Evolutionary conservation across 2,888 invertebrate genomes (phyloP).

Genomic region (Troglohyphantes excavatus): DNA sequence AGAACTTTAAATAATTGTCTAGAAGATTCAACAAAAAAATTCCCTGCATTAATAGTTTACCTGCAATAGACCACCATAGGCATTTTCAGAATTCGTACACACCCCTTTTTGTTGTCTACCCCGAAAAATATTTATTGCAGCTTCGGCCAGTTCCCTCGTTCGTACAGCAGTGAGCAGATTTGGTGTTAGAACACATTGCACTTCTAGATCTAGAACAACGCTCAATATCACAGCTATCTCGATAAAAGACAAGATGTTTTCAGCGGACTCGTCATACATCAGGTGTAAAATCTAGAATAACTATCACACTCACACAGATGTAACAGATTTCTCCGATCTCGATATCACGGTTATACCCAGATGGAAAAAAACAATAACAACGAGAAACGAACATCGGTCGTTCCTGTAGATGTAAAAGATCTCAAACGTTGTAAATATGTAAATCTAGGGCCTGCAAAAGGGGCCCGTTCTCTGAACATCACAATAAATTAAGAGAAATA

Average conservation of each 20-base stretch:
- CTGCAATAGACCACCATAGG: neutral
- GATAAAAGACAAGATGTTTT: slow-evolving; percentile 76
- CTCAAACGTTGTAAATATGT: slow-evolving; percentile 78
- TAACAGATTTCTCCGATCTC: slow-evolving; percentile 72
- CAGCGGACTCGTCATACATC: slow-evolving; percentile 62
- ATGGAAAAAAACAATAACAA: slow-evolving; percentile 76
- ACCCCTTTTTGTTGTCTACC: slow-evolving; percentile 15
- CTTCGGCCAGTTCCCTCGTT: slow-evolving; percentile 36
- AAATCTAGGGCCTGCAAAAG: slow-evolving; percentile 73
- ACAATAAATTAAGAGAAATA: slow-evolving; percentile 76
- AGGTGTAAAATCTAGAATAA: slow-evolving; percentile 75
- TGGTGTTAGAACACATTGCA: slow-evolving; percentile 75
- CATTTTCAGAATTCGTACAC: neutral
- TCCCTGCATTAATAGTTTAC: neutral
- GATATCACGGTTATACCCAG: slow-evolving; percentile 71
- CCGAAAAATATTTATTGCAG: slow-evolving; percentile 70
- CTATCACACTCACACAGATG: slow-evolving; percentile 75
- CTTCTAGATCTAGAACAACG: slow-evolving; percentile 77
- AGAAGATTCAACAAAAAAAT: no score
- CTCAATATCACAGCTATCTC: slow-evolving; percentile 78
- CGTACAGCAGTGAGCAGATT: slow-evolving; percentile 65
- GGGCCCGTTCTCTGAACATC: slow-evolving; percentile 67
- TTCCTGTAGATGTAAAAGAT: slow-evolving; percentile 76
- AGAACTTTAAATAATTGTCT: no score
- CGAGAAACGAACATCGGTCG: slow-evolving; percentile 48